phyloP scores from a whole-genome alignment of 2,113 vertebrate genomes.

The Corythornis cristatus region DNA sequence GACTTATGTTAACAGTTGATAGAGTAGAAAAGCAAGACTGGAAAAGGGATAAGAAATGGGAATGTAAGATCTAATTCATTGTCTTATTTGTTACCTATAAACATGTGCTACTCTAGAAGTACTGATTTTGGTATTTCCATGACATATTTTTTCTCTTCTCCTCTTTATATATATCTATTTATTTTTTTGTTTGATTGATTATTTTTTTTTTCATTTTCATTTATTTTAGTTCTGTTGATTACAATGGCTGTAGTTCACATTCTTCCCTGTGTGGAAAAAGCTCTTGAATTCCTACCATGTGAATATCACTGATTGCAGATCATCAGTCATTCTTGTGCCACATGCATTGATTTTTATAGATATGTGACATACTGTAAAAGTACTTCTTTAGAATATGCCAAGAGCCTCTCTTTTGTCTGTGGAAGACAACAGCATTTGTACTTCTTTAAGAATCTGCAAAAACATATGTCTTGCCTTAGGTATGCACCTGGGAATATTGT shows the following conservation, averaged over 20 bases:
- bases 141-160: background rate
- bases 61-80: background rate
- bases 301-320: background rate
- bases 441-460: background rate
- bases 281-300: background rate
- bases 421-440: background rate
- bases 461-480: background rate
- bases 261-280: background rate
- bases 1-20: background rate
- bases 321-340: background rate
- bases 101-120: background rate
- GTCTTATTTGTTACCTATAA: background rate
- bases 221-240: background rate
- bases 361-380: background rate
- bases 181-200: too few relatives aligned
- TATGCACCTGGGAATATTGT: background rate
- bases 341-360: background rate
- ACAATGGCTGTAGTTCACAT: background rate
- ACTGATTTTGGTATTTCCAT: background rate
- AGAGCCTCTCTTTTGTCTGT: background rate
- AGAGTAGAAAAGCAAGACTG: background rate
- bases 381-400: background rate
- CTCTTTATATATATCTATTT: background rate
- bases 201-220: background rate
- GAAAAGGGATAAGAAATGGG: background rate